Evolutionary conservation across 2,888 invertebrate genomes (phyloP), one percentile per base, ranked within the genome.

Genomic region (Dilophus febrilis): DNA sequence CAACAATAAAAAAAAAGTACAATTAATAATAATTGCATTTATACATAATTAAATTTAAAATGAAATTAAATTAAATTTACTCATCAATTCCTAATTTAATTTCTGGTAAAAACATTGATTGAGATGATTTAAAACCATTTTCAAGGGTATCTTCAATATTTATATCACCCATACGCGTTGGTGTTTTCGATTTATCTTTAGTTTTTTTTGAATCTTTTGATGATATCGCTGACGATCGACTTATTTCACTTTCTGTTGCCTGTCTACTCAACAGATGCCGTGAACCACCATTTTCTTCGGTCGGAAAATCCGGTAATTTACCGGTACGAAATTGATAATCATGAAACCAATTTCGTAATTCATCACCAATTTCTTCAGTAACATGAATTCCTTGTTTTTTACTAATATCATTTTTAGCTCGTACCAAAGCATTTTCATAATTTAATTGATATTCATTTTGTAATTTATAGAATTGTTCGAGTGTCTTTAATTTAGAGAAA

Each of bases 211-310:
- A 82, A 53, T 85, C 83, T 52, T 79, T 82, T 2, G 79, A 82
- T 3, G 74, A 79, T 3, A 74, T 66, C 1, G 75, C 79, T 1
- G 83, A 83, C 1, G 82, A 79, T 56, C 84, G 81, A 50, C 84
- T 84, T 6, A 79, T 59, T 51, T 81, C 81, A 55, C 84, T 84
- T 38, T 82, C 83, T 4, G 78, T 77, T n/a, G 75, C 77, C 64
- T 81, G 80, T 50, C 83, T 65, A 49, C 81, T 83, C 47, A 90
- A 79, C 61, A 92, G 76, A 44, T 82, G 68, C 48, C 82, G 70
- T 1, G 91, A 91, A 0, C 91, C 90, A 7, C 91, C 91, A 49
- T 83, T 78, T 53, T 94, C 92, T 46, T 83, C 87, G 3, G 86
- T 79, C 1, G 94, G 94, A 51, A 88, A 77, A 48, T 92, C 91